These are phyloP conservation scores for Drosophila oshimai DNA, from an alignment of 1,140 invertebrate genomes.

Conservation along the genomic window DNA sequence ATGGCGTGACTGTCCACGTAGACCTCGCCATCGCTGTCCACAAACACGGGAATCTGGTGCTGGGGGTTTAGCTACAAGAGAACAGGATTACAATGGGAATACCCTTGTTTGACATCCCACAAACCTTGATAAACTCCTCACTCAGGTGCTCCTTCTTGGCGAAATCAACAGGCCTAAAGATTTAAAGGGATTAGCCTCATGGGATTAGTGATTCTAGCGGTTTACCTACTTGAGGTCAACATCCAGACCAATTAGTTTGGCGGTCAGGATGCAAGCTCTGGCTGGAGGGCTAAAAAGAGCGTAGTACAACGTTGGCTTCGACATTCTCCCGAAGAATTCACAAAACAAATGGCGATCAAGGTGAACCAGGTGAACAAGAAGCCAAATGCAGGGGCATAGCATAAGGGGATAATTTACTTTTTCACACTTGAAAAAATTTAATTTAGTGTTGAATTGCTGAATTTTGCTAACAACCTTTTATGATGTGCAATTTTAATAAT, in stretches of 20 bases:
- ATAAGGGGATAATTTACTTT: background rate
- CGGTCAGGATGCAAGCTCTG: slow-evolving; percentile 83
- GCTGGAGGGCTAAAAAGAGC: slow-evolving; percentile 83
- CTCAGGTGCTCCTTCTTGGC: slow-evolving; percentile 66
- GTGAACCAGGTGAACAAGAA: slow-evolving; percentile 1
- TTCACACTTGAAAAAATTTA: background rate
- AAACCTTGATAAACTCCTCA: slow-evolving; percentile 66
- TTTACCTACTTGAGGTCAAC: slow-evolving; percentile 79
- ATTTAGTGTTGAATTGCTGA: too few relatives aligned
- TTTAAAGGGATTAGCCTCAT: background rate
- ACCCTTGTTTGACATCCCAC: background rate
- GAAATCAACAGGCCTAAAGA: slow-evolving; percentile 64
- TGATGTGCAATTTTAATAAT: too few relatives aligned
- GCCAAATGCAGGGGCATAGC: background rate
- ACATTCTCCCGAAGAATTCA: slow-evolving; percentile 25
- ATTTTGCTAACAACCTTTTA: too few relatives aligned
- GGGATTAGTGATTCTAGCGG: too few relatives aligned
- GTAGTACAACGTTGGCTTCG: slow-evolving; percentile 83
- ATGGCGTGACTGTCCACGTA: slow-evolving; percentile 88
- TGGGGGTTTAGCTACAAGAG: slow-evolving; percentile 85
- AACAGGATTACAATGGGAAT: background rate
- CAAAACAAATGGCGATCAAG: slow-evolving; percentile 23
- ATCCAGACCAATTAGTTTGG: slow-evolving; percentile 83
- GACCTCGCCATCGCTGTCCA: slow-evolving; percentile 86
- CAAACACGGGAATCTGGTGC: slow-evolving; percentile 87